These are phyloP conservation scores for Empis stercorea DNA, from an alignment of 2,888 invertebrate species.

Conservation along the genomic window DNA sequence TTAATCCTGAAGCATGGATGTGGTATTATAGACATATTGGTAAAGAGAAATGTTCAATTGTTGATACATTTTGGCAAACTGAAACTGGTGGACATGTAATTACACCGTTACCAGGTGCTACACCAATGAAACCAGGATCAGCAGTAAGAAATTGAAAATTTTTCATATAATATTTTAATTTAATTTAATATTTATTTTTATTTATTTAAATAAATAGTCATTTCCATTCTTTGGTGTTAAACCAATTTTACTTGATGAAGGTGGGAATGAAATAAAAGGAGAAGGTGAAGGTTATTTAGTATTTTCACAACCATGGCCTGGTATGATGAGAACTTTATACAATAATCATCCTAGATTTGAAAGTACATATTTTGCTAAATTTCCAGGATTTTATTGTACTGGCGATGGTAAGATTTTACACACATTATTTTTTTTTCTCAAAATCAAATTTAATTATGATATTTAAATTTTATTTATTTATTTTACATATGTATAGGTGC, in stretches of 20 bases:
- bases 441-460: not conserved
- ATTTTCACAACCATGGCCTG: slow-evolving; percentile 93
- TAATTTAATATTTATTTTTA: not conserved
- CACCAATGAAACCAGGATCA: slow-evolving; percentile 94
- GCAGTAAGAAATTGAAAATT: slow-evolving; percentile 54
- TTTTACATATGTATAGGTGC: slow-evolving; percentile 60
- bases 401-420: slow-evolving; percentile 68
- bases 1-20: slow-evolving; percentile 95
- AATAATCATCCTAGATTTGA: slow-evolving; percentile 84
- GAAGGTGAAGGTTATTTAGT: slow-evolving; percentile 91
- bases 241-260: slow-evolving; percentile 75
- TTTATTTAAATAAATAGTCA: slow-evolving; percentile 42
- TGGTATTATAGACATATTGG: slow-evolving; percentile 88
- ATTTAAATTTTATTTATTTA: not conserved
- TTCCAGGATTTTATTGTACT: slow-evolving; percentile 94
- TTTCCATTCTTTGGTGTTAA: slow-evolving; percentile 97
- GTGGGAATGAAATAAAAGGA: slow-evolving; percentile 71
- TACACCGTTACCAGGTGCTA: slow-evolving; percentile 90
- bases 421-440: slow-evolving; percentile 5
- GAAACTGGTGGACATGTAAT: slow-evolving; percentile 98
- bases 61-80: slow-evolving; percentile 99
- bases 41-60: slow-evolving; percentile 72
- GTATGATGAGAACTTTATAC: slow-evolving; percentile 90
- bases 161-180: not conserved
- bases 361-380: slow-evolving; percentile 87